These are phyloP conservation scores for Urophycis tenuis DNA, from an alignment of 2,797 vertebrate species.

Conservation along the genomic window DNA sequence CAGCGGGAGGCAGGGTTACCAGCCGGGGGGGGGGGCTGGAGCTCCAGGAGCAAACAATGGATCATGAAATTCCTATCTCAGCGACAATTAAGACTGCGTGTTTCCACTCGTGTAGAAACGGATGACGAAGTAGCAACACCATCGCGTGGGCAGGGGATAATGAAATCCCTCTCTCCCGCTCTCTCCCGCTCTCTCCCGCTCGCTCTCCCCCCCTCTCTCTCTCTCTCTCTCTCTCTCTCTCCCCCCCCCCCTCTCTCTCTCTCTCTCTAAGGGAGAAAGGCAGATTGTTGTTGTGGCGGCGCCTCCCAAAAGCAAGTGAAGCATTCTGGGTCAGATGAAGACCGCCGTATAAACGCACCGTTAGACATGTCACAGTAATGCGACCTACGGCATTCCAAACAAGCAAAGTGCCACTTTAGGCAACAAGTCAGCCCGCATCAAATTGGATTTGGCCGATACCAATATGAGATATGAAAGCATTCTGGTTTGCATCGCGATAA, in stretches of 20 bases:
- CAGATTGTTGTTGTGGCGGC: not conserved
- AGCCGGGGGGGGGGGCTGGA: not conserved
- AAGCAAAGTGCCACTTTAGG: not conserved
- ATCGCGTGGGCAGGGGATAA: constrained; percentile 1
- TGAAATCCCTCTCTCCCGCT: not conserved
- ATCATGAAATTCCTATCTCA: constrained; percentile 13
- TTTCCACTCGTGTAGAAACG: constrained; percentile 7
- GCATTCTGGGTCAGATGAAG: constrained; percentile 1
- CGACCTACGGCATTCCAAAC: not conserved
- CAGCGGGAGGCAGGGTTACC: constrained; percentile 39
- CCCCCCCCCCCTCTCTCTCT: not conserved
- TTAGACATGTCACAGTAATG: not conserved
- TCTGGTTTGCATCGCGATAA: not conserved
- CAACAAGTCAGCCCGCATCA: not conserved
- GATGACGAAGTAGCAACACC: not conserved
- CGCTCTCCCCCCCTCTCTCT: too few relatives aligned
- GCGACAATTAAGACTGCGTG: constrained; percentile 36
- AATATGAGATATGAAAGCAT: constrained; percentile 2
- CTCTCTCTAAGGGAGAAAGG: not conserved
- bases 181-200: too few relatives aligned
- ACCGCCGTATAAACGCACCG: not conserved
- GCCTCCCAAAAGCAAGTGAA: not conserved
- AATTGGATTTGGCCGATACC: not conserved
- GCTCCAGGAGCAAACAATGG: not conserved
- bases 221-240: too few relatives aligned